A percentile compares a stretch with the other conserved stretches of the same genome.
Conservation (phyloP, 2,797 vertebrate genomes). For the Spondyliosoma cantharus region DNA sequence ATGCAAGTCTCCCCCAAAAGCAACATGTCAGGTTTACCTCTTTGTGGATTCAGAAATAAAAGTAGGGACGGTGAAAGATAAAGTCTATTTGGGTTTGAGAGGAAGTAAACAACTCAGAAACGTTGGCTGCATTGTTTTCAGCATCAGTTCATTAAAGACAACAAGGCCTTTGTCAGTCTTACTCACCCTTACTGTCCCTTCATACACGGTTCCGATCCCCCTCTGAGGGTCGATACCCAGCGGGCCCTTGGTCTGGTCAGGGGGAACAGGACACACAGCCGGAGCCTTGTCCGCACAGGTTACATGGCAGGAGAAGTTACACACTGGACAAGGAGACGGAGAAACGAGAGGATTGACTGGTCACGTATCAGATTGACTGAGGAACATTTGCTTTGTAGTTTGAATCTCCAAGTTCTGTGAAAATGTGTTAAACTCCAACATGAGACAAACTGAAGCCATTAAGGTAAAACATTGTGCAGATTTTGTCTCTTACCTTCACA, state of each 20-base stretch:
- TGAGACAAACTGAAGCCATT: background rate
- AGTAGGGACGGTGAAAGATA: background rate
- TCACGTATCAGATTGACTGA: background rate
- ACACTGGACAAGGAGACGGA: conserved; percentile 83
- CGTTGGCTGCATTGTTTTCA: background rate
- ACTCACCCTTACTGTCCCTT: conserved; percentile 95
- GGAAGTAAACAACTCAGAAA: conserved; percentile 18
- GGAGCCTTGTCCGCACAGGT: conserved; percentile 99
- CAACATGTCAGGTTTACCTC: background rate
- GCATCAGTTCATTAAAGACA: background rate
- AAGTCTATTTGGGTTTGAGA: background rate
- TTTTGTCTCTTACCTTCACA: conserved; percentile 90
- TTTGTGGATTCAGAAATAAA: background rate
- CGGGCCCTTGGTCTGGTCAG: conserved; percentile 96
- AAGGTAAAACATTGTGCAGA: background rate
- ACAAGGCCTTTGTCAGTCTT: background rate
- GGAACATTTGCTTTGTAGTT: background rate
- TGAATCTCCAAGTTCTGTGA: background rate
- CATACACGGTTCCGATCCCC: conserved; percentile 96
- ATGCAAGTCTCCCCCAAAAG: background rate
- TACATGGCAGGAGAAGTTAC: conserved; percentile 98
- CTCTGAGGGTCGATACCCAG: conserved; percentile 97
- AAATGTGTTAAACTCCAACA: background rate
- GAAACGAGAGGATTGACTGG: background rate
- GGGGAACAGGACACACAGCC: conserved; percentile 94